Evolutionary conservation across 1,140 invertebrate genomes (phyloP).

Genomic region (Bursaphelenchus mucronatus): DNA sequence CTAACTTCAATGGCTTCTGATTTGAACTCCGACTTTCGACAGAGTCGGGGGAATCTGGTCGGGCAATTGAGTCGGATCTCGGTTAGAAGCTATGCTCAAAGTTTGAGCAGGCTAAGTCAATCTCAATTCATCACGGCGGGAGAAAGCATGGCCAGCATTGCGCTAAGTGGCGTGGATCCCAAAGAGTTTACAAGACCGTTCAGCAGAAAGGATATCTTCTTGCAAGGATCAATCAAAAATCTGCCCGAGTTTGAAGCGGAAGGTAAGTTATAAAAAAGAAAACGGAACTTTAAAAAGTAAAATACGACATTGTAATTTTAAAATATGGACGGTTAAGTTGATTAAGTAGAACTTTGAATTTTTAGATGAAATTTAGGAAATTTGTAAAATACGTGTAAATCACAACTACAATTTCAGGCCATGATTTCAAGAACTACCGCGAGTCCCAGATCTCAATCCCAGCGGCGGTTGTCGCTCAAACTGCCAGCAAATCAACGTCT

Average conservation of each 20-base stretch:
- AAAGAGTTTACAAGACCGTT: slow-evolving; percentile 56
- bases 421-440: slow-evolving; percentile 42
- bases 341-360: too few species aligned
- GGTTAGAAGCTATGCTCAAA: slow-evolving; percentile 54
- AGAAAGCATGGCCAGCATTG: slow-evolving; percentile 43
- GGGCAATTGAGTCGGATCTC: slow-evolving; percentile 51
- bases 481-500: slow-evolving; percentile 19
- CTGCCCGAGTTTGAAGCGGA: slow-evolving; percentile 57
- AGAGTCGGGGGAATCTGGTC: slow-evolving; percentile 45
- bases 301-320: neutral
- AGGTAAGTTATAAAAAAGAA: slow-evolving; percentile 29
- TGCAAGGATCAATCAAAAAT: slow-evolving; percentile 56
- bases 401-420: slow-evolving; percentile 27
- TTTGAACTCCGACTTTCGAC: slow-evolving; percentile 26
- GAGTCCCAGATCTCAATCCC: slow-evolving; percentile 59
- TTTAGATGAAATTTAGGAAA: too few species aligned
- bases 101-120: slow-evolving; percentile 53
- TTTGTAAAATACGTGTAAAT: neutral
- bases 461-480: slow-evolving; percentile 46
- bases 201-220: slow-evolving; percentile 55
- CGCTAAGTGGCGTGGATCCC: slow-evolving; percentile 54
- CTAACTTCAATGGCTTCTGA: slow-evolving; percentile 37
- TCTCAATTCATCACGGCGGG: slow-evolving; percentile 35
- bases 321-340: too few species aligned
- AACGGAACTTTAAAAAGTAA: neutral